Percentiles rank a stretch among this genome's conserved stretches.
phyloP scores from a whole-genome alignment of 1,140 invertebrate species.

The Heliconius hermathena region DNA sequence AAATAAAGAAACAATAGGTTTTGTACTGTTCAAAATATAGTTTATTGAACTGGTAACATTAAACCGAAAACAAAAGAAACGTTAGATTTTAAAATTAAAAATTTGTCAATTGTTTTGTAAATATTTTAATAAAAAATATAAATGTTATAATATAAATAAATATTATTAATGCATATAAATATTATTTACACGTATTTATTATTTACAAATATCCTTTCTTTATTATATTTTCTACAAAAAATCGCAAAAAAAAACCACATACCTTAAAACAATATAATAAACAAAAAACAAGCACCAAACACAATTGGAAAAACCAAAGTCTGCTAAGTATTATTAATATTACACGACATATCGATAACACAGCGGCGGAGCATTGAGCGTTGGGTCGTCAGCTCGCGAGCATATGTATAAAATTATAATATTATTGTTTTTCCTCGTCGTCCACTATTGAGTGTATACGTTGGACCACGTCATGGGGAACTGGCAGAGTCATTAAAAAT shows the following conservation, averaged over 20 bases:
- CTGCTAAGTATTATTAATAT: slow-evolving; percentile 8
- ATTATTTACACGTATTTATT: too few relatives aligned
- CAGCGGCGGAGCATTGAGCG: background rate
- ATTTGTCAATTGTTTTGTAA: too few relatives aligned
- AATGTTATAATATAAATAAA: too few relatives aligned
- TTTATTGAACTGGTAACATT: too few relatives aligned
- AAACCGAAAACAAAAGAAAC: too few relatives aligned
- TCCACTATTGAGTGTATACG: background rate
- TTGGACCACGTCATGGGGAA: slow-evolving; percentile 35
- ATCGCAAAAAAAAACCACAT: background rate
- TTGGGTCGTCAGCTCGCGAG: background rate
- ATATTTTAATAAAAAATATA: too few relatives aligned
- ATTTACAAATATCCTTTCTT: background rate
- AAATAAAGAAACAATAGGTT: too few relatives aligned
- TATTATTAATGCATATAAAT: too few relatives aligned
- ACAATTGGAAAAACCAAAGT: slow-evolving; percentile 1
- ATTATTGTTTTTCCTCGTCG: slow-evolving; percentile 34
- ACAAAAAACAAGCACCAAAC: background rate
- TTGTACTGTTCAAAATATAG: background rate
- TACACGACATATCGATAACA: slow-evolving; percentile 12
- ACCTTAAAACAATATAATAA: background rate
- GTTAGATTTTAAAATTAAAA: too few relatives aligned
- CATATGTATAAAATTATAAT: background rate
- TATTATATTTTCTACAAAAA: background rate
- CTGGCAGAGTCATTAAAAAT: slow-evolving; percentile 22